Evolutionary conservation across 2,888 invertebrate genomes (phyloP), one percentile per base, ranked within the genome.

Genomic region (Polydrusus tereticollis): DNA sequence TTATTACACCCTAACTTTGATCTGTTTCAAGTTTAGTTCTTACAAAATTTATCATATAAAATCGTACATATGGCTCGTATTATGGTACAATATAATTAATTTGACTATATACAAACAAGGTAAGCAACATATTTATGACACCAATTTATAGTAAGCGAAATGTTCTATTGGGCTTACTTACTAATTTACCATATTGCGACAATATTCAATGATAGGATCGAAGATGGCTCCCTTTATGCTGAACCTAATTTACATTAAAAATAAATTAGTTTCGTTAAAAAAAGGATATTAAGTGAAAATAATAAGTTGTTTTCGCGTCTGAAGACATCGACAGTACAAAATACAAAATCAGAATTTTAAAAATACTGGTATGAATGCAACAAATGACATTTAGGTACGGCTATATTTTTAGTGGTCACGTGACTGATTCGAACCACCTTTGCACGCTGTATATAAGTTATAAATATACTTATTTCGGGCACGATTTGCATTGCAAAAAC

Each of bases 401-500:
- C 47, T 18, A 50, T 63, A 63, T 33, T 47, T 63, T 63, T 63
- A 63, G 12, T 18, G 33, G 33, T 63, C 63, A 63, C 26, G 29
- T 45, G 47, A 63, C 33, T 21, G 36, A 16, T 33, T 47, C 50
- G 47, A 26, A 47, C 14, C 20, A 29, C 14, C 38, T 26, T 62
- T 16, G 6, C 26, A 43, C 60, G 29, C 21, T 29, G 45, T 63
- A 55, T 33, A 63, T 33, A 47, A 20, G 45, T 33, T 50, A 43
- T 18, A 63, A 63, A 63, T 63, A 63, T 63, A 63, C 57, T 68
- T 62, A 69, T 72, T 74, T 74, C 62, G 71, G 68, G 64, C 66
- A 70, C 69, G 74, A 77, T 77, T 75, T 75, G 77, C 74, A 75
- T 66, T 77, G 69, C 69, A 74, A 76, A 73, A 55, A 52, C 52